A percentile compares a stretch with the other conserved stretches of the same genome.
Evolutionary conservation across 2,113 vertebrate species (phyloP).

Genomic region (Aphyosemion australe): DNA sequence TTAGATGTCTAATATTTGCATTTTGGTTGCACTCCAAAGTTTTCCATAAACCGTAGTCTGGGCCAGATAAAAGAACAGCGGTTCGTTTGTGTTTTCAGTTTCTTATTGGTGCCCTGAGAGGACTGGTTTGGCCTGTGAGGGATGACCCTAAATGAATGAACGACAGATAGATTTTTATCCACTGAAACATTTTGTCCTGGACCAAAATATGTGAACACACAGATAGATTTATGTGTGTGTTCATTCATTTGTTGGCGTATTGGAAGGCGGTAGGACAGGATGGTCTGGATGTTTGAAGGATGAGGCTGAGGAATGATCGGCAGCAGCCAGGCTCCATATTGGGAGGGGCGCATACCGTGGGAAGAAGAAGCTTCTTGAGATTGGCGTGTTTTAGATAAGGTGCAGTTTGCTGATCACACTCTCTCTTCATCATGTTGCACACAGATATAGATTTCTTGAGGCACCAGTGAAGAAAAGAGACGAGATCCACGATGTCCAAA

Average conservation of each 20-base stretch:
- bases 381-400: not conserved
- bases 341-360: constrained; percentile 26
- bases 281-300: constrained; percentile 62
- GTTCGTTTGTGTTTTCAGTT: constrained; percentile 22
- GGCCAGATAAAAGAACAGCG: constrained; percentile 31
- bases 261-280: constrained; percentile 68
- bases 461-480: constrained; percentile 9
- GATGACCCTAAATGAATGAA: constrained; percentile 7
- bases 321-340: constrained; percentile 18
- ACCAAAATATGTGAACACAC: not conserved
- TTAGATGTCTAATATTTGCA: constrained; percentile 43
- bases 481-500: constrained; percentile 63
- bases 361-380: constrained; percentile 22
- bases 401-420: not conserved
- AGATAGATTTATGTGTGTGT: constrained; percentile 5
- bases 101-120: not conserved
- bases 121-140: constrained; percentile 1
- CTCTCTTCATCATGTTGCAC: not conserved
- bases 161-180: constrained; percentile 9
- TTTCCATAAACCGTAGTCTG: constrained; percentile 37
- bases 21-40: constrained; percentile 18
- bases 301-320: constrained; percentile 61
- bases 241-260: constrained; percentile 28
- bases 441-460: constrained; percentile 21
- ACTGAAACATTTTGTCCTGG: not conserved